Evolutionary conservation across 2,113 vertebrate species (phyloP).

Genomic region (Anser cygnoides): DNA sequence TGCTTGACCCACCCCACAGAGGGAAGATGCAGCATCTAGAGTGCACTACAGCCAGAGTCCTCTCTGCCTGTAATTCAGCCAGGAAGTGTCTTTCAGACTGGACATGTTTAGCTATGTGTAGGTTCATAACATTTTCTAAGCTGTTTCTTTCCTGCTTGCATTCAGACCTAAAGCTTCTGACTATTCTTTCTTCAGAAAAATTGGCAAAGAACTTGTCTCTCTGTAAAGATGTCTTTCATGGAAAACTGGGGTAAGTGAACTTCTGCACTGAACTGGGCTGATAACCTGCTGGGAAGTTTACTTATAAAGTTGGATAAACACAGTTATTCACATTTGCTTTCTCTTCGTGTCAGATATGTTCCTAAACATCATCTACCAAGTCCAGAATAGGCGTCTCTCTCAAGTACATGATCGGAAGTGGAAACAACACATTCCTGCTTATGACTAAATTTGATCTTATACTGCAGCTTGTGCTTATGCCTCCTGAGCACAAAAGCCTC

Average conservation of each 20-base stretch:
- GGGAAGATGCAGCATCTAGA: neutral
- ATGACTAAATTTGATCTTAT: neutral
- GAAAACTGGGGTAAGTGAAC: neutral
- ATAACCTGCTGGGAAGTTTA: neutral
- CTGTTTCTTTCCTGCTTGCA: neutral
- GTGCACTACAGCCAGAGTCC: accelerated
- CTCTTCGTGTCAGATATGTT: neutral
- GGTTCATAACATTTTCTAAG: neutral
- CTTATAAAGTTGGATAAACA: neutral
- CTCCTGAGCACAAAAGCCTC: neutral
- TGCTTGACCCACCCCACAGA: neutral
- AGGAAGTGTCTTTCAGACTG: neutral
- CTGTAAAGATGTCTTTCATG: neutral
- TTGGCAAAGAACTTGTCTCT: neutral
- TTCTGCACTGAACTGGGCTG: neutral
- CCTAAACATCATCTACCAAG: neutral
- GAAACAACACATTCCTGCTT: neutral
- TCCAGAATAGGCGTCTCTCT: neutral
- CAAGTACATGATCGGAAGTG: neutral
- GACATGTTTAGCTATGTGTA: neutral
- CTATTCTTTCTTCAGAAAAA: neutral
- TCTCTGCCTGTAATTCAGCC: neutral
- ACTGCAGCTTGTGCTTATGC: neutral
- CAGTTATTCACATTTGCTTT: conserved; percentile 10
- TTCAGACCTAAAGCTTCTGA: neutral